Percentiles rank a stretch among this genome's conserved stretches.
Evolutionary conservation across 2,888 invertebrate species (phyloP).

Genomic region (Stenoptilia bipunctidactyla): DNA sequence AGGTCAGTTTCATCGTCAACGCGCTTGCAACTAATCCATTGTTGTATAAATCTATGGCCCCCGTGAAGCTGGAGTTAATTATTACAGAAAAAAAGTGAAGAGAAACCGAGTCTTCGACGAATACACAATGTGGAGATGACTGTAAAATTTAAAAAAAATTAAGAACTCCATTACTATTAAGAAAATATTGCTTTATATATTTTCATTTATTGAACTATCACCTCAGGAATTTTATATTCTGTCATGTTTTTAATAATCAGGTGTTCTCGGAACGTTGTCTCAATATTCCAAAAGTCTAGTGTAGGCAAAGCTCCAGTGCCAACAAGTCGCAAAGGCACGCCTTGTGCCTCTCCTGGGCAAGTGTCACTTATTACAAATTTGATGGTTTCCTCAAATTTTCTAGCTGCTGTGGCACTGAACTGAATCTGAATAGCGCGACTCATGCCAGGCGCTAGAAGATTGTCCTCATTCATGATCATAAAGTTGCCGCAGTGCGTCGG

Average conservation of each 20-base stretch:
- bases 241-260: constrained; percentile 63
- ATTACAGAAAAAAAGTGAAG: constrained; percentile 52
- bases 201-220: constrained; percentile 14
- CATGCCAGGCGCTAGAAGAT: constrained; percentile 52
- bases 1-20: constrained; percentile 44
- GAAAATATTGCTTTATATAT: background rate
- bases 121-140: constrained; percentile 56
- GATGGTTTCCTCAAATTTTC: constrained; percentile 50
- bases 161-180: background rate
- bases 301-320: constrained; percentile 70
- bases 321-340: constrained; percentile 54
- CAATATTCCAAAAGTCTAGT: constrained; percentile 68
- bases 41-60: constrained; percentile 48
- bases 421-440: constrained; percentile 52
- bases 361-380: constrained; percentile 57
- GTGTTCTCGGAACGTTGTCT: constrained; percentile 72
- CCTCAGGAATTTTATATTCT: constrained; percentile 64
- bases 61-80: constrained; percentile 39
- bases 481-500: constrained; percentile 58
- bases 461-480: constrained; percentile 51
- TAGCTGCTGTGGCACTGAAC: constrained; percentile 40
- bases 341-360: constrained; percentile 58
- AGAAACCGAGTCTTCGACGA: constrained; percentile 52
- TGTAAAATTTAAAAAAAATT: constrained; percentile 22
- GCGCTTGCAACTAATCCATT: constrained; percentile 54